Base-by-base conservation (phyloP, 1,140 invertebrate genomes). In the Lysiphlebus fabarum region DNA sequence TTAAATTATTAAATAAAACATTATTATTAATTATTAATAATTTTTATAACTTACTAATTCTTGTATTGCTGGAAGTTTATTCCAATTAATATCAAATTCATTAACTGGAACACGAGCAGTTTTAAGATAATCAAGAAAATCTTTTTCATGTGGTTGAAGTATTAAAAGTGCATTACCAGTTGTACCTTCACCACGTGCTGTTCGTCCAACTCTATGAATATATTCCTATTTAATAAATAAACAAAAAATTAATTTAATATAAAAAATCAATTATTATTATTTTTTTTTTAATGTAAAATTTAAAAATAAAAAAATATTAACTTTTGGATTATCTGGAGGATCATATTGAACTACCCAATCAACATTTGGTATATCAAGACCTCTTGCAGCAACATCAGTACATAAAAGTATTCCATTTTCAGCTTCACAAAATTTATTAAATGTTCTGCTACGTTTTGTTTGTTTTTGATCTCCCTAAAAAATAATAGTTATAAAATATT, bases 261-360 rank as follows among this genome's bases (percentile, higher is more conserved):
- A 11, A 51, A 3, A n/a, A n/a, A n/a, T n/a, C n/a, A n/a, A n/a
- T n/a, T n/a, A n/a, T n/a, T n/a, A n/a, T n/a, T n/a, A n/a, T 38
- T 38, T 5, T 38, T 12, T 55, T 34, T 14, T 36, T 8, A 36
- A 4, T 53, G 45, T 44, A 50, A n/a, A n/a, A n/a, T n/a, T n/a
- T n/a, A 26, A 26, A 26, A 26, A 26, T 26, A 26, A 26, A 26
- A 2, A 26, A 26, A 26, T 26, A 26, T 41, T 69, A 81, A 90
- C 90, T 82, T 93, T 95, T 6, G 96, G 95, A 85, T 99, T 96
- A 89, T 99, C 96, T 73, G 97, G 96, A 5, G 97, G 97, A 85
- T 99, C 97, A 75, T 89, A 99, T 74, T 99, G 97, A 3, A 99
- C 92, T 68, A 99, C 99, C 97, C 97, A 99, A 79, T 99, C 97